These are phyloP conservation scores for Embiotoca jacksoni DNA, from an alignment of 2,113 vertebrate species.

Conservation along the genomic window DNA sequence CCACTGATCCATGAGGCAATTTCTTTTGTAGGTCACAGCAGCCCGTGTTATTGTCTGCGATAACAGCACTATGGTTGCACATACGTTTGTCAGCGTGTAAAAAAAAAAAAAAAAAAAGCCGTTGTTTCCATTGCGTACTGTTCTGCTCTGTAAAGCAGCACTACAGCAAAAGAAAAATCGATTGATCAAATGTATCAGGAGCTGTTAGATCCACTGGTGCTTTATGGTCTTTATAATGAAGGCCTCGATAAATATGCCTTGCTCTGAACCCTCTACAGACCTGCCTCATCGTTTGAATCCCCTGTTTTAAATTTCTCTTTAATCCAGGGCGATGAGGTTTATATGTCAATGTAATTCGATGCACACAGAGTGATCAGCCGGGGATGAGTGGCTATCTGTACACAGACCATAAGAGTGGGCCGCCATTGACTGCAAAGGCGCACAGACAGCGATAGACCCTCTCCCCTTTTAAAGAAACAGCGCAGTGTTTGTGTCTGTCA, in stretches of 20 bases:
- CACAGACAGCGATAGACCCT: conserved; percentile 67
- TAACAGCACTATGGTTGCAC: conserved; percentile 46
- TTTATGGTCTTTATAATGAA: conserved; percentile 6
- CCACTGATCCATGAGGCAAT: conserved; percentile 75
- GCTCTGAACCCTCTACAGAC: neutral
- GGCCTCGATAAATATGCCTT: conserved; percentile 17
- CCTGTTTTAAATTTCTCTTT: conserved; percentile 13
- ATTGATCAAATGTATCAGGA: conserved; percentile 12
- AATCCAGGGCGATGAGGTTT: conserved; percentile 16
- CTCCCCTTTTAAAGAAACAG: conserved; percentile 79
- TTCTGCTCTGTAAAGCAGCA: conserved; percentile 20
- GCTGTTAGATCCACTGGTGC: neutral
- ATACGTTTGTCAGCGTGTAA: conserved; percentile 41
- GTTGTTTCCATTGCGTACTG: conserved; percentile 27
- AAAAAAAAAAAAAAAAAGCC: conserved; percentile 14
- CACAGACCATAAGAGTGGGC: conserved; percentile 62
- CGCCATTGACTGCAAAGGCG: conserved; percentile 79
- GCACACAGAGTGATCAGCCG: conserved; percentile 7
- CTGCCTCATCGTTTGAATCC: neutral
- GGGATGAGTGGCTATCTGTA: conserved; percentile 43
- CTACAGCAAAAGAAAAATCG: neutral
- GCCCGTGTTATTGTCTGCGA: conserved; percentile 73
- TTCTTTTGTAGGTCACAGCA: conserved; percentile 82
- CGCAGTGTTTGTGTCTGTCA: conserved; percentile 65
- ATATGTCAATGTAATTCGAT: conserved; percentile 27